Conservation (phyloP, 2,797 vertebrate genomes). For the Sebastes diaconus region DNA sequence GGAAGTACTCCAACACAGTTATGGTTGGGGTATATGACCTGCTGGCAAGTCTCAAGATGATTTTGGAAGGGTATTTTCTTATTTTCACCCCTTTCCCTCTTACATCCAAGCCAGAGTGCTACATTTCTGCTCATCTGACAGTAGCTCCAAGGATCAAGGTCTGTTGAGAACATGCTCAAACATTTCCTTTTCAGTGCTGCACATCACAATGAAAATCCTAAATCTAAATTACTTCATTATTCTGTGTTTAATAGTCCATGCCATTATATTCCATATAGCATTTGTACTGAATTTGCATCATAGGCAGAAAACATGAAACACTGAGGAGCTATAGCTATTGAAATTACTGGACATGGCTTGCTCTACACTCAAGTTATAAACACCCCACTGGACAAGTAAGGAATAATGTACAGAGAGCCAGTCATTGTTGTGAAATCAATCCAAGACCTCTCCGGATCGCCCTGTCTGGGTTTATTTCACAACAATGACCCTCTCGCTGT, state of each 20-base stretch:
- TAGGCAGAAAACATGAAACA: background rate
- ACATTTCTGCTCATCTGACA: background rate
- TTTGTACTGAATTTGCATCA: background rate
- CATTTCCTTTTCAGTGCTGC: background rate
- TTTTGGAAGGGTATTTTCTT: conserved; percentile 21
- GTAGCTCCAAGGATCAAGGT: background rate
- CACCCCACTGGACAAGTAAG: background rate
- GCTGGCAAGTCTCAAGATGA: conserved; percentile 6
- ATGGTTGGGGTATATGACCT: conserved; percentile 5
- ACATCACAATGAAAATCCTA: background rate
- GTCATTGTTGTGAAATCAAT: background rate
- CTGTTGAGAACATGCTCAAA: background rate
- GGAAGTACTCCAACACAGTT: conserved; percentile 28
- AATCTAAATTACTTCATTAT: background rate
- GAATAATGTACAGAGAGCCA: no score
- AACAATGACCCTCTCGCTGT: background rate
- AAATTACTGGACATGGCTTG: background rate
- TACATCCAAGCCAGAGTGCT: background rate
- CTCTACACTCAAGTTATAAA: background rate
- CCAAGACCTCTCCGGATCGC: background rate
- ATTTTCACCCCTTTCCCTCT: background rate
- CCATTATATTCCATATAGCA: background rate
- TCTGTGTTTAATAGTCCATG: background rate
- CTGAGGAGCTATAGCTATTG: no score
- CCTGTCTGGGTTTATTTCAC: background rate